Conservation (phyloP, 2,113 vertebrate genomes). For the Galbula dea region DNA sequence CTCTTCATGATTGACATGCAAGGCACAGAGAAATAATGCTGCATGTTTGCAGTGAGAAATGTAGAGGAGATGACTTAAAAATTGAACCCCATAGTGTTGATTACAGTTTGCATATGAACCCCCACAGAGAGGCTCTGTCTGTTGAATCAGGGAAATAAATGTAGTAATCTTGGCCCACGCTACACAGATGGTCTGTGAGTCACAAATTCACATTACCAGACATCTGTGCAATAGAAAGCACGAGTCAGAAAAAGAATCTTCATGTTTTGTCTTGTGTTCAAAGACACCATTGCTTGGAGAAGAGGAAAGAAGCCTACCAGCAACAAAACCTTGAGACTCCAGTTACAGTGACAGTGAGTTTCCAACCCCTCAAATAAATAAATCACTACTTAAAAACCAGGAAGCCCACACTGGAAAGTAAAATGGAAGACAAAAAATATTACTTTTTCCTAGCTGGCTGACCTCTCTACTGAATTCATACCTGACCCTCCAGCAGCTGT, state of each 20-base stretch:
- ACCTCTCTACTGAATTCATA: background rate
- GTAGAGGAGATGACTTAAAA: constrained; percentile 18
- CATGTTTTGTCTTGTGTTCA: background rate
- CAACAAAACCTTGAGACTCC: background rate
- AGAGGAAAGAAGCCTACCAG: background rate
- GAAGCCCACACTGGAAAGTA: background rate
- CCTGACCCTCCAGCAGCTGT: background rate
- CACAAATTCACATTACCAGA: constrained; percentile 37
- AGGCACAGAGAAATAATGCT: constrained; percentile 7
- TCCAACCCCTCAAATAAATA: background rate
- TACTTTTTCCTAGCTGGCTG: background rate
- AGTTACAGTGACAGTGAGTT: background rate
- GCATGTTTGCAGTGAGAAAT: background rate
- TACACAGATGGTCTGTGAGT: constrained; percentile 51
- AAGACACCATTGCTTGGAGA: background rate
- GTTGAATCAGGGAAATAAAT: constrained; percentile 39
- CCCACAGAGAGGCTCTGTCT: constrained; percentile 17
- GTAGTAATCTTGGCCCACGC: constrained; percentile 34
- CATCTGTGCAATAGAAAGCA: constrained; percentile 19
- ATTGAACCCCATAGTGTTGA: constrained; percentile 33
- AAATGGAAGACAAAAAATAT: background rate
- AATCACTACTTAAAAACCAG: background rate
- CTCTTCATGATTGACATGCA: constrained; percentile 10
- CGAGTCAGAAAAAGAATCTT: background rate
- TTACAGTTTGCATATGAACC: constrained; percentile 51